Base-by-base conservation (phyloP, 2,797 vertebrate species). In the Selene dorsalis region DNA sequence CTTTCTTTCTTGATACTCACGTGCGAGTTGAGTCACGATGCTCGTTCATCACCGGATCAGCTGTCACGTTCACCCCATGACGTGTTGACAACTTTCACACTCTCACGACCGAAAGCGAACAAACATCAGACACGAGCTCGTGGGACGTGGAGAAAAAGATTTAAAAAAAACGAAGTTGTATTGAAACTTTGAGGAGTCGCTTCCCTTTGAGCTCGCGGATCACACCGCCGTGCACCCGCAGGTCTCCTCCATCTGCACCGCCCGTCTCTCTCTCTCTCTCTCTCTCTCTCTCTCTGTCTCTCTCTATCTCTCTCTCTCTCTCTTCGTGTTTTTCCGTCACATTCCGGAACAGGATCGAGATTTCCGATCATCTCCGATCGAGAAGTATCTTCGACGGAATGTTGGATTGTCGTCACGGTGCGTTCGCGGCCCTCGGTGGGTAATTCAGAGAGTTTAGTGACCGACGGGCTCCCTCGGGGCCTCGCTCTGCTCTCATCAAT, bases 311-410 rank as follows among this genome's bases (percentile, higher is more conserved):
- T 35, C 32, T 35, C 32, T 35, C 32, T 35, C 32, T 35, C 32
- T 35, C 32, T 84, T 92, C 87, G 90, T 79, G 84, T 86, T 8
- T 85, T 84, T 16, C 86, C 91, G 91, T 60, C 55, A 68, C 39
- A 35, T 70, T 83, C 88, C 89, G 87, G 70, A 76, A 74, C 16
- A 65, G 12, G 16, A 9, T 52, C 59, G 63, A 20, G 18, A 8
- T 48, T 14, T 48, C 45, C 6, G 45, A 48, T 48, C 9, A 12
- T 55, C 61, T 43, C 64, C 32, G 38, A 68, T 35, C 3, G 0
- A 26, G 24, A 41, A 4, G 0, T 3, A 17, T 56, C 17, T 60
- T 20, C 4, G n/a, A n/a, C n/a, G n/a, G n/a, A n/a, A n/a, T 5
- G 0, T 0, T 0, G 2, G 1, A 18, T 2, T 20, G 16, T 26